These are phyloP conservation scores for Falco punctatus DNA, from an alignment of 2,113 vertebrate genomes.

Conservation along the genomic window DNA sequence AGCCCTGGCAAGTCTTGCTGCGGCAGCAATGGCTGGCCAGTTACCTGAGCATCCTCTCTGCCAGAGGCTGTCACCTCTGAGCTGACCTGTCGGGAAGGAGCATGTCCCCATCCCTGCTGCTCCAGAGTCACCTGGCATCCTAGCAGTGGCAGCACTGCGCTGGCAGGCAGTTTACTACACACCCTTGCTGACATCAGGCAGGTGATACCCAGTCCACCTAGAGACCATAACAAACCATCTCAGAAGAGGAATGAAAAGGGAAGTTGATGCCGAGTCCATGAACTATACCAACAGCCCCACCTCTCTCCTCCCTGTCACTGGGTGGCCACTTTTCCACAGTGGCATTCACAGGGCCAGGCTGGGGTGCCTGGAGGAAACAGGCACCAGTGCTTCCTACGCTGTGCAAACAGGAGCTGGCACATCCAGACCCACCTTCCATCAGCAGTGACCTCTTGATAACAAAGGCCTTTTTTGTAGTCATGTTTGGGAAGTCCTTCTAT, in stretches of 20 bases:
- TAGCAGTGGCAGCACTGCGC: background rate
- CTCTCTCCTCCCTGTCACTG: background rate
- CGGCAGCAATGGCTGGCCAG: background rate
- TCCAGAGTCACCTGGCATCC: background rate
- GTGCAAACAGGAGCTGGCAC: background rate
- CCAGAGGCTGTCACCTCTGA: background rate
- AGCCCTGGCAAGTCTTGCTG: background rate
- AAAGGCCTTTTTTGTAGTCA: background rate
- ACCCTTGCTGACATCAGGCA: background rate
- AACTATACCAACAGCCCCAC: background rate
- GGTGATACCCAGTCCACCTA: background rate
- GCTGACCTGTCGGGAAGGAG: background rate
- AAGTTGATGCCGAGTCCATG: background rate
- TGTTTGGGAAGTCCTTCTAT: background rate
- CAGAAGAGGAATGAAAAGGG: background rate
- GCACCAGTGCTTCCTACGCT: background rate
- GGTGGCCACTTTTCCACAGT: background rate
- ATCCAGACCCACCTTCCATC: background rate
- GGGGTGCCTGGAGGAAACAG: background rate
- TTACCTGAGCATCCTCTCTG: background rate
- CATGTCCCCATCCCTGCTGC: background rate
- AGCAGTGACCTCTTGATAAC: background rate
- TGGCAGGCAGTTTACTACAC: background rate
- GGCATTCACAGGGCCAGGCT: rapidly evolving
- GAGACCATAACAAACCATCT: background rate